These are phyloP conservation scores for Ceratoteleas bidentatus DNA, from an alignment of 1,140 invertebrate genomes.

Conservation along the genomic window DNA sequence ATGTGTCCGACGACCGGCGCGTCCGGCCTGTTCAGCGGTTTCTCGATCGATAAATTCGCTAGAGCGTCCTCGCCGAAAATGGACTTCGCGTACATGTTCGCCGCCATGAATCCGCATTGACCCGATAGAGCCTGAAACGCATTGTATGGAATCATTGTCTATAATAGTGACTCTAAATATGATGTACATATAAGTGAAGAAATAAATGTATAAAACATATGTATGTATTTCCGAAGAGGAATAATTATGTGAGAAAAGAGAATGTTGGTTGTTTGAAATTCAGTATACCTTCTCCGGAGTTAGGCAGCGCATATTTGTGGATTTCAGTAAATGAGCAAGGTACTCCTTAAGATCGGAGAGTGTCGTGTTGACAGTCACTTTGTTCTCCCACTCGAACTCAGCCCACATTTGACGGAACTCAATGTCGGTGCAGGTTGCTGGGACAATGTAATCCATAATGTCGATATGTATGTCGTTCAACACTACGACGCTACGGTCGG, in stretches of 20 bases:
- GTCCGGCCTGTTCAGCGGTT: constrained; percentile 92
- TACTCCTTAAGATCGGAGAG: constrained; percentile 96
- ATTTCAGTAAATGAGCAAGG: constrained; percentile 94
- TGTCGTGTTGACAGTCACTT: constrained; percentile 96
- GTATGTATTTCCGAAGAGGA: too few species aligned
- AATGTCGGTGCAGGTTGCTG: too few species aligned
- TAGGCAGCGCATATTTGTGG: constrained; percentile 99
- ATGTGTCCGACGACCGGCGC: constrained; percentile 97
- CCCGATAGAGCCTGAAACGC: constrained; percentile 90
- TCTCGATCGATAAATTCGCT: constrained; percentile 99
- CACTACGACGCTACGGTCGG: too few species aligned
- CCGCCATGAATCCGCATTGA: constrained; percentile 99
- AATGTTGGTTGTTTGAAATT: too few species aligned
- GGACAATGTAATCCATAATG: too few species aligned
- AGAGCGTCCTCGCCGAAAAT: constrained; percentile 99
- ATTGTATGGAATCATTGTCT: background rate
- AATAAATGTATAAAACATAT: too few species aligned
- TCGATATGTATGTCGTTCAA: too few species aligned
- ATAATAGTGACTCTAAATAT: too few species aligned
- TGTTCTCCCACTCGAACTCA: too few species aligned
- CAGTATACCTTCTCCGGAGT: constrained; percentile 92
- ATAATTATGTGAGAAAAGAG: too few species aligned
- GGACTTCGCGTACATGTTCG: constrained; percentile 99
- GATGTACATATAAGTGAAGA: too few species aligned
- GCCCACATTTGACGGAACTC: too few species aligned